Percentiles rank a stretch among this genome's conserved stretches.
These are phyloP conservation scores for Macrophya annulata DNA, from an alignment of 2,888 invertebrate genomes.

Conservation along the genomic window DNA sequence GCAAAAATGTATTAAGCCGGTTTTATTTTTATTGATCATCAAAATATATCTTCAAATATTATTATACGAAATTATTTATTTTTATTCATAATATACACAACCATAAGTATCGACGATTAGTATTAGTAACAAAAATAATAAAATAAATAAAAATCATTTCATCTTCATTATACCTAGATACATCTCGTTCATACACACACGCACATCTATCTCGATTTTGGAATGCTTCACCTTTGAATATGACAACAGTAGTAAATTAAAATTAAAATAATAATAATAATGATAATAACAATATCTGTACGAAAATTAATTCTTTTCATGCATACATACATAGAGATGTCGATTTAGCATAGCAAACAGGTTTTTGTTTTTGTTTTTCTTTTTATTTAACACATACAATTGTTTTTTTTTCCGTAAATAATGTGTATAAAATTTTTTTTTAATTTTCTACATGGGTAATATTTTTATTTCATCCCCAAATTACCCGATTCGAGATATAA, in stretches of 20 bases:
- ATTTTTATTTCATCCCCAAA: slow-evolving; percentile 10
- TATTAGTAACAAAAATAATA: neutral
- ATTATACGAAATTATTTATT: neutral
- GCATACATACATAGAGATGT: neutral
- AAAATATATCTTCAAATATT: neutral
- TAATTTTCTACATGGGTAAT: neutral
- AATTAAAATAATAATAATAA: neutral
- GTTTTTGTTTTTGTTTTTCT: neutral
- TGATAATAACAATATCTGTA: neutral
- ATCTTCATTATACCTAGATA: neutral
- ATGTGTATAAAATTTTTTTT: neutral
- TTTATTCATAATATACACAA: neutral
- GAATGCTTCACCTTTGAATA: neutral
- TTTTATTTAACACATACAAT: slow-evolving; percentile 48
- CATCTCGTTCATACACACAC: neutral
- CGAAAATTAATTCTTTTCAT: neutral
- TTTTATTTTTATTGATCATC: neutral
- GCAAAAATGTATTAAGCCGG: neutral
- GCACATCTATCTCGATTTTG: neutral
- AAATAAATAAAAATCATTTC: slow-evolving; percentile 8
- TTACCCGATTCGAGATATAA: slow-evolving; percentile 15
- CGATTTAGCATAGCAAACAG: neutral
- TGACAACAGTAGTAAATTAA: neutral
- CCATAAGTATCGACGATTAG: slow-evolving; percentile 7
- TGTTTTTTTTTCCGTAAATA: slow-evolving; percentile 34